Percentiles rank a stretch among this genome's conserved stretches.
phyloP scores from a whole-genome alignment of 1,140 invertebrate genomes.

The Dinoponera quadriceps region DNA sequence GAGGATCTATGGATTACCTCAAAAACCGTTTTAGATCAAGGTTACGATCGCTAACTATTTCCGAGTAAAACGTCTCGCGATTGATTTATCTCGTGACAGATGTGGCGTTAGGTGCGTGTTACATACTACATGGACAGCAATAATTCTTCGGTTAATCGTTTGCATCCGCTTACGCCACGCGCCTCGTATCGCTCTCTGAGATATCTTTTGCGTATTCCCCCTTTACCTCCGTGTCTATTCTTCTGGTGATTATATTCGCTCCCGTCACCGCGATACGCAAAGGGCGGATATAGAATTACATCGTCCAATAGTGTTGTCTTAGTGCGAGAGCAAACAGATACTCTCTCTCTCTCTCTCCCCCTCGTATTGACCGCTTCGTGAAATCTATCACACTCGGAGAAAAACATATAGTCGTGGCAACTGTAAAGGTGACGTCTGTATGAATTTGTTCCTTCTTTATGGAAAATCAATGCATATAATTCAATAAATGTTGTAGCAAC shows the following conservation, averaged over 20 bases:
- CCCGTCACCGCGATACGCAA: slow-evolving; percentile 13
- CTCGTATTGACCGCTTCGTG: slow-evolving; percentile 11
- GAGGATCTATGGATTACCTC: slow-evolving; percentile 58
- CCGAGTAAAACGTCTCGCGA: slow-evolving; percentile 48
- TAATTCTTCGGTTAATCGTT: slow-evolving; percentile 48
- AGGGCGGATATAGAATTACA: slow-evolving; percentile 66
- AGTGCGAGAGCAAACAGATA: slow-evolving; percentile 62
- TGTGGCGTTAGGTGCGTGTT: slow-evolving; percentile 12
- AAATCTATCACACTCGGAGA: slow-evolving; percentile 68
- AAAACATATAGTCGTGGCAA: no score
- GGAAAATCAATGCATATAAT: background rate
- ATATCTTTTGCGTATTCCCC: background rate
- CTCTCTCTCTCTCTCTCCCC: no score
- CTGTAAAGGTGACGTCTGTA: slow-evolving; percentile 6
- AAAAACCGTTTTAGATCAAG: slow-evolving; percentile 74
- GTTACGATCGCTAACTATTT: slow-evolving; percentile 57
- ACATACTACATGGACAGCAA: slow-evolving; percentile 1
- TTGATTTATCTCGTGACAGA: slow-evolving; percentile 48
- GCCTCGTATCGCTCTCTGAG: background rate
- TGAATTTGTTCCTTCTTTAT: background rate
- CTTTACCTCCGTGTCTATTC: background rate
- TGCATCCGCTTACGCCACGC: background rate
- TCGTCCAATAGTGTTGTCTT: slow-evolving; percentile 53
- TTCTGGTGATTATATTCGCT: slow-evolving; percentile 20
- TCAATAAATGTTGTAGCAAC: no score